Percentiles rank a stretch among this genome's conserved stretches.
phyloP scores from a whole-genome alignment of 2,113 vertebrate species.

The mouse (Mus musculus) region DNA sequence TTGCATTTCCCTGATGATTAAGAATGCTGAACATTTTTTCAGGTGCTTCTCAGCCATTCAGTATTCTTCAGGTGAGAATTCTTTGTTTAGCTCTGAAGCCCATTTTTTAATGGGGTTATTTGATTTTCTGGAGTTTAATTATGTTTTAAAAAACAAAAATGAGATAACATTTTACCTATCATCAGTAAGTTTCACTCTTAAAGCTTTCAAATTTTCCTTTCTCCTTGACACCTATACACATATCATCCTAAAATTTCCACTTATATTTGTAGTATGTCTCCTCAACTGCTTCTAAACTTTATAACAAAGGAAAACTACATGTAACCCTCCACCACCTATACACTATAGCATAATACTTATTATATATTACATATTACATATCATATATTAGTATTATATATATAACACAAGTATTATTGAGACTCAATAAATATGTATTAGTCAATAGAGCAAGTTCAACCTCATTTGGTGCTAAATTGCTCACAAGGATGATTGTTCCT shows the following conservation, averaged over 20 bases:
- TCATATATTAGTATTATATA: too few relatives aligned
- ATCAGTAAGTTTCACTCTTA: background rate
- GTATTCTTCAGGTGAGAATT: too few relatives aligned
- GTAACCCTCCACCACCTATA: background rate
- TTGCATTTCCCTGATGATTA: too few relatives aligned
- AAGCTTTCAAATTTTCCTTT: background rate
- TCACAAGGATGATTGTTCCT: background rate
- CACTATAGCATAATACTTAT: background rate
- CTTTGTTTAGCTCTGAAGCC: too few relatives aligned
- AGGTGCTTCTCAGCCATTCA: too few relatives aligned
- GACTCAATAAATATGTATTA: background rate
- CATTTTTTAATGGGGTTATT: too few relatives aligned
- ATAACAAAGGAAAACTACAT: background rate
- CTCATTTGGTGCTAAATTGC: background rate
- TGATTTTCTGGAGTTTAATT: background rate
- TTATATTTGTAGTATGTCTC: background rate
- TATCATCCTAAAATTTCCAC: background rate
- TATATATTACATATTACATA: too few relatives aligned
- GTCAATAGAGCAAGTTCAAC: background rate
- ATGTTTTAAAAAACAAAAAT: background rate
- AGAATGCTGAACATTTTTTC: too few relatives aligned
- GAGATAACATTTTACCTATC: background rate
- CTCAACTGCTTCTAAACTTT: slow-evolving; percentile 15
- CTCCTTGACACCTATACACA: background rate
- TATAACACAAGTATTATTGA: background rate